phyloP scores from a whole-genome alignment of 2,888 invertebrate species.

The Drosophila quasianomalipes region DNA sequence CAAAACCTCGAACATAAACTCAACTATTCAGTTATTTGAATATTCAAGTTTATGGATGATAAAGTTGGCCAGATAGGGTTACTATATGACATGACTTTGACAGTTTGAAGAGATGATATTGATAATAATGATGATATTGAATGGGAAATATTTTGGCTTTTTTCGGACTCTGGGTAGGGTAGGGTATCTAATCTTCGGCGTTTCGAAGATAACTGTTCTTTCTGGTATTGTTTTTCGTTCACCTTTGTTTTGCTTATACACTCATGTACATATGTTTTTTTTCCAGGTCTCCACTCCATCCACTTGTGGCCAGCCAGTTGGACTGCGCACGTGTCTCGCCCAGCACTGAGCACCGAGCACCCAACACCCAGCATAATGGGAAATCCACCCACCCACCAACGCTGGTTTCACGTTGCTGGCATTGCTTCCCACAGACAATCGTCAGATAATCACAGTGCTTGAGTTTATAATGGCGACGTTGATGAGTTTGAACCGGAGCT shows the following conservation, averaged over 20 bases:
- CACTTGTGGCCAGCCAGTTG: conserved; percentile 22
- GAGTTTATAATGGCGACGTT: conserved; percentile 75
- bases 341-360: background rate
- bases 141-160: background rate
- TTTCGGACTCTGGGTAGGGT: background rate
- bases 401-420: conserved; percentile 22
- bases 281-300: conserved; percentile 6
- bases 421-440: conserved; percentile 54
- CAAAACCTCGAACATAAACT: background rate
- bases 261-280: background rate
- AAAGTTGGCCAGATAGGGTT: background rate
- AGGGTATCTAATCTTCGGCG: background rate
- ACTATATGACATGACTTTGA: background rate
- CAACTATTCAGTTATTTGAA: background rate
- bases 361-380: conserved; percentile 13
- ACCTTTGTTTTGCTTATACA: conserved; percentile 21
- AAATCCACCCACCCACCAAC: conserved; percentile 15
- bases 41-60: background rate
- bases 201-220: background rate
- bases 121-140: background rate
- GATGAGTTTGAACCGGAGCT: conserved; percentile 59
- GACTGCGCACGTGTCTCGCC: conserved; percentile 37
- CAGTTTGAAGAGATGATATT: background rate
- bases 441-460: conserved; percentile 70
- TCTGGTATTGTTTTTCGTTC: conserved; percentile 10